These are phyloP conservation scores for Gerris buenoi DNA, from an alignment of 1,140 invertebrate species.

Conservation along the genomic window DNA sequence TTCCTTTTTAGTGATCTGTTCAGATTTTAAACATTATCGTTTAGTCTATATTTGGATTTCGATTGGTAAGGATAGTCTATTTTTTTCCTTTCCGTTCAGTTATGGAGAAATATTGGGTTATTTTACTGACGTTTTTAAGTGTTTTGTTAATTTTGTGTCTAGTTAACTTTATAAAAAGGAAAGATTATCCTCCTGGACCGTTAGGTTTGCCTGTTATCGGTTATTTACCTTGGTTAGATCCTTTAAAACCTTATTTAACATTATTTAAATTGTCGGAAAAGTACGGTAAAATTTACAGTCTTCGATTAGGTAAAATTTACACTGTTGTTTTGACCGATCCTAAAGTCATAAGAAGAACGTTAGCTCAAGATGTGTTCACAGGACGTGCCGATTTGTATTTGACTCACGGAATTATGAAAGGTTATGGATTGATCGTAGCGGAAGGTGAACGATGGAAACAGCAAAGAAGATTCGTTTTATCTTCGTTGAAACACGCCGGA, in stretches of 20 bases:
- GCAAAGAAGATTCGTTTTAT: slow-evolving; percentile 55
- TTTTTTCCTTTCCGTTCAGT: not conserved
- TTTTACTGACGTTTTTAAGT: not conserved
- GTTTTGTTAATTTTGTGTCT: not conserved
- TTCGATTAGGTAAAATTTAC: slow-evolving; percentile 53
- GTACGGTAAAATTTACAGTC: slow-evolving; percentile 53
- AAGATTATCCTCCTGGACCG: slow-evolving; percentile 50
- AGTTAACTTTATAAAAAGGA: not conserved
- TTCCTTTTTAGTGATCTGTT: not conserved
- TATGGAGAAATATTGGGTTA: not conserved
- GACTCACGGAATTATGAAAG: slow-evolving; percentile 72
- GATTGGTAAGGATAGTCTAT: not conserved
- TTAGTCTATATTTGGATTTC: not conserved
- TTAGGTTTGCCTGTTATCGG: slow-evolving; percentile 59
- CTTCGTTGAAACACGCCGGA: slow-evolving; percentile 58
- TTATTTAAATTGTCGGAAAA: slow-evolving; percentile 43
- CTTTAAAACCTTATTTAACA: slow-evolving; percentile 46
- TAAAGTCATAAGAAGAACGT: slow-evolving; percentile 46
- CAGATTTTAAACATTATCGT: not conserved
- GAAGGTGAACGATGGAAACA: slow-evolving; percentile 69
- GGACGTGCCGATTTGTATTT: slow-evolving; percentile 62
- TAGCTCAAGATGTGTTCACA: slow-evolving; percentile 48
- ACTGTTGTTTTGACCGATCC: slow-evolving; percentile 60
- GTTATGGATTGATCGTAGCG: slow-evolving; percentile 70
- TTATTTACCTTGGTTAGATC: slow-evolving; percentile 54